Conservation (phyloP, 2,797 vertebrate genomes). For the Lates japonicus region DNA sequence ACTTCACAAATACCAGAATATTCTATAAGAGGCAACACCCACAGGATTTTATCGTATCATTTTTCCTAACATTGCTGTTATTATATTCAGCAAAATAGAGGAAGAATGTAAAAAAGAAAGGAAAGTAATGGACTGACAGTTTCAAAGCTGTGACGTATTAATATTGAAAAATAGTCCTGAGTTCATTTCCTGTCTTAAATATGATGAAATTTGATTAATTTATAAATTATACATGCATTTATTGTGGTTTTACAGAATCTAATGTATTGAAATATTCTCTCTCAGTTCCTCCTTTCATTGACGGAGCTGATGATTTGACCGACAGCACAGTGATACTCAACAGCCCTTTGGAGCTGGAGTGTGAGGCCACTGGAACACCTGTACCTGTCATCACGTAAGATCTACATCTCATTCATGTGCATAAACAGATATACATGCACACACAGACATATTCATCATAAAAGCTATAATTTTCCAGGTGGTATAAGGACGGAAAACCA, state of each 20-base stretch:
- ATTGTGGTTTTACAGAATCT: background rate
- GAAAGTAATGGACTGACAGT: background rate
- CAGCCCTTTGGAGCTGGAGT: constrained; percentile 92
- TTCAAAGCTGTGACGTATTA: background rate
- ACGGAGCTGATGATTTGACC: constrained; percentile 87
- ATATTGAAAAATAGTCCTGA: background rate
- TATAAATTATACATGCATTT: background rate
- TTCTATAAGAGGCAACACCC: background rate
- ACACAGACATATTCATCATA: background rate
- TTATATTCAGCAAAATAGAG: background rate
- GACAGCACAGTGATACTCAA: constrained; percentile 90
- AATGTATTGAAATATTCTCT: background rate
- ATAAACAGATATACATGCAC: background rate
- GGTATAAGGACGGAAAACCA: constrained; percentile 90
- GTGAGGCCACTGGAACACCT: constrained; percentile 90
- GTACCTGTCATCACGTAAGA: constrained; percentile 92
- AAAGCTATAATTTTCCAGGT: constrained; percentile 76
- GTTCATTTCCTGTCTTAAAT: background rate
- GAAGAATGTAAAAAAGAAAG: background rate
- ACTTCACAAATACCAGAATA: background rate
- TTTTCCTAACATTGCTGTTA: background rate
- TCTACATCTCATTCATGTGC: background rate
- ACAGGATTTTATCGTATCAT: background rate
- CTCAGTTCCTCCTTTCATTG: constrained; percentile 92
- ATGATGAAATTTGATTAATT: background rate